Percentiles rank a stretch among this genome's conserved stretches.
These are phyloP conservation scores for Danio kyathit DNA, from an alignment of 2,797 vertebrate genomes.

Conservation along the genomic window DNA sequence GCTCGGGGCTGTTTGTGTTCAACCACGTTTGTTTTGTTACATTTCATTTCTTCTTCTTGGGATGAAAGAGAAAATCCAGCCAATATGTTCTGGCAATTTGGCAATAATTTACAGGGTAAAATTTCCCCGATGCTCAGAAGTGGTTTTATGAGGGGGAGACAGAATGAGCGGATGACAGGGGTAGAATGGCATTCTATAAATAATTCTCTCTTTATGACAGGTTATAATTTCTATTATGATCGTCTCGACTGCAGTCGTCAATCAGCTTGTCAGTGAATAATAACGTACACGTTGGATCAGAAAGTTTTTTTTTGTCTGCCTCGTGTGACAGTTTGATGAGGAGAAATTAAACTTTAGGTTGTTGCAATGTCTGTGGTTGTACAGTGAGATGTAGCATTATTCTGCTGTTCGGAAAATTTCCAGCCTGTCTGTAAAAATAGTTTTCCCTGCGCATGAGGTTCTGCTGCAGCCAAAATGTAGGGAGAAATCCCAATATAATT, in stretches of 20 bases:
- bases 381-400: slow-evolving; percentile 11
- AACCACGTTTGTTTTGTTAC: slow-evolving; percentile 13
- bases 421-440: slow-evolving; percentile 39
- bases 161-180: slow-evolving; percentile 9
- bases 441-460: slow-evolving; percentile 4
- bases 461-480: slow-evolving; percentile 36
- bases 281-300: slow-evolving; percentile 9
- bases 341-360: slow-evolving; percentile 38
- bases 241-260: slow-evolving; percentile 27
- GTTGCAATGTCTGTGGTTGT: slow-evolving; percentile 39
- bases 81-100: slow-evolving; percentile 23
- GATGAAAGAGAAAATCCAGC: slow-evolving; percentile 9
- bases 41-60: not conserved
- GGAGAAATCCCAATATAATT: slow-evolving; percentile 33
- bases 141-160: not conserved
- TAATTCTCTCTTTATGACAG: slow-evolving; percentile 22
- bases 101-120: not conserved
- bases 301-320: slow-evolving; percentile 27
- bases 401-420: slow-evolving; percentile 28
- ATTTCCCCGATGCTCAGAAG: not conserved
- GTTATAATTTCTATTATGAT: slow-evolving; percentile 46
- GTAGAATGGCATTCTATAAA: slow-evolving; percentile 10
- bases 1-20: not conserved
- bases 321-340: slow-evolving; percentile 42
- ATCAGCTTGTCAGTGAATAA: slow-evolving; percentile 33